Evolutionary conservation across 2,113 vertebrate species (phyloP), one percentile per base, ranked within the genome.

Genomic region (Chrysochloris asiatica): DNA sequence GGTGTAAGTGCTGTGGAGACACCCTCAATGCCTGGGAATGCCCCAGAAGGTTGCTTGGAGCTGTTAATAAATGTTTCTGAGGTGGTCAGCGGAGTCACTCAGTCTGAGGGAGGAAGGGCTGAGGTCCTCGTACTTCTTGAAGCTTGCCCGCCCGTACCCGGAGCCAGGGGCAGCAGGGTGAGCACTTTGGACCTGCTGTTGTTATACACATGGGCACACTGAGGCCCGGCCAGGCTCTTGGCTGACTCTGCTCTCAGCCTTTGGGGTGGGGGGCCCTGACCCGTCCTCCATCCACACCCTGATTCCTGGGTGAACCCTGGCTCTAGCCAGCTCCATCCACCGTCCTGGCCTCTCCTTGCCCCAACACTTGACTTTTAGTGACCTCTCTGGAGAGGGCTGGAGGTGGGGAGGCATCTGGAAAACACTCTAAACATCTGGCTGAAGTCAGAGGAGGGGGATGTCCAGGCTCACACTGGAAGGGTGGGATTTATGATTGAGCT

Each of bases 21-120:
- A n/a, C n/a, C 21, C 54, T 36, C 4, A 36, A 45, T 16, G 47
- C 10, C 1, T 11, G 67, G 1, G 24, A 45, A 43, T 3, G 6
- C 71, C 26, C 36, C 1, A n/a, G 3, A 33, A 56, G n/a, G 21
- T 28, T 8, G 4, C 48, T 0, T 0, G n/a, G 47, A 67, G 9
- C 80, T 67, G 76, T 52, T 61, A 91, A 94, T 95, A 95, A 96
- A 19, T 0, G 4, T 33, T 69, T 50, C n/a, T 36, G 47, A 59
- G 75, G 26, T 0, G 30, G 79, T 19, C 26, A 10, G 81, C 21
- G 36, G 9, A 26, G 76, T 4, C 33, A 86, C 65, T 65, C 24
- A 0, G 13, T 72, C 33, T 47, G 52, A 45, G 75, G 48, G 28
- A n/a, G n/a, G n/a, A n/a, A n/a, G n/a, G n/a, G n/a, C n/a, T n/a